Evolutionary conservation across 1,140 invertebrate genomes (phyloP).

Genomic region (Octopus sinensis): DNA sequence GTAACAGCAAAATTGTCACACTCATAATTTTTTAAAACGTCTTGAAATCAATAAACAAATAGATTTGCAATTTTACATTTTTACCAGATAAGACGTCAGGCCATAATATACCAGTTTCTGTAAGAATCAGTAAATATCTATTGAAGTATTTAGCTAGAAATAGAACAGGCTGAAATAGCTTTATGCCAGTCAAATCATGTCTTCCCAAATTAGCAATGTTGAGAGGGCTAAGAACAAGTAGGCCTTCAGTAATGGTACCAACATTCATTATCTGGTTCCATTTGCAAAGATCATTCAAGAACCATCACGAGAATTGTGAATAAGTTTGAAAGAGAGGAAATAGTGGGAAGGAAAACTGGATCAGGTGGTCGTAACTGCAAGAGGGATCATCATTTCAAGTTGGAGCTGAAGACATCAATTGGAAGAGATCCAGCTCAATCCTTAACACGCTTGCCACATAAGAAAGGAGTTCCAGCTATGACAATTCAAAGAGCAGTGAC

Average conservation of each 20-base stretch:
- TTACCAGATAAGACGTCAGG: background rate
- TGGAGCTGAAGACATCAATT: background rate
- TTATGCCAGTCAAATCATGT: background rate
- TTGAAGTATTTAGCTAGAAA: background rate
- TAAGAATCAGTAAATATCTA: background rate
- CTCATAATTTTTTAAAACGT: background rate
- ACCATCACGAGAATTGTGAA: background rate
- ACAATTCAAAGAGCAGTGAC: background rate
- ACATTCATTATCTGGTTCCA: background rate
- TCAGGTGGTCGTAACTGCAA: background rate
- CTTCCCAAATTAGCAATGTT: background rate
- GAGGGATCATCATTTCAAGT: background rate
- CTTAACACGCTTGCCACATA: background rate
- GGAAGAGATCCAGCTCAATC: background rate
- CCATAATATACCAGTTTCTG: background rate
- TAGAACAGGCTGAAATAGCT: background rate
- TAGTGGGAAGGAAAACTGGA: background rate
- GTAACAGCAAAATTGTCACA: background rate
- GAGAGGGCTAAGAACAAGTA: background rate
- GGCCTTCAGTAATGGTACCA: background rate
- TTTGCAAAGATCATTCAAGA: background rate
- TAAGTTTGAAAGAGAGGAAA: background rate
- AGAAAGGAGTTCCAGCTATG: background rate
- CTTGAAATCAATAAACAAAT: background rate
- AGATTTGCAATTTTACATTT: background rate